Base-by-base conservation (phyloP, 2,797 vertebrate species). In the Pseudomugil tenellus region DNA sequence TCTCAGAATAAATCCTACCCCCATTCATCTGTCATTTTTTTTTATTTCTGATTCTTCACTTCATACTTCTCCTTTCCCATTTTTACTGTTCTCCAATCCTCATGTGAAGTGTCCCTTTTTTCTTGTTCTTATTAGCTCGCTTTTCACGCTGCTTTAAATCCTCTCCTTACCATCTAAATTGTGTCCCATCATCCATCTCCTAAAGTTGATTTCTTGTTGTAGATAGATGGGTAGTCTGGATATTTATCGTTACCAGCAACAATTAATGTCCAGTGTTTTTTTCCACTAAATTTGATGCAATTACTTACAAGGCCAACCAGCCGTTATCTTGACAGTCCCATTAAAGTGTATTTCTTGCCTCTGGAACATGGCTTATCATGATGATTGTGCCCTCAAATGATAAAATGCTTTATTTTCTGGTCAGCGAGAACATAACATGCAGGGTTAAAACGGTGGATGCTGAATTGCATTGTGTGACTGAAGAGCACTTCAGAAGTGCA, bases 321-420 rank as follows among this genome's bases (percentile, higher is more conserved):
- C 63, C 52, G n/a, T 26, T 56, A 65, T 73, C 49, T 31, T 46
- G 76, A n/a, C 43, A 53, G 65, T 65, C 43, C 34, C 70, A 72
- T 87, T 79, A 79, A 82, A 89, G 82, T 66, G 75, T 62, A 79
- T 89, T 89, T 90, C 81, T 88, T 87, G 80, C 72, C 71, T 57
- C 59, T 72, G 71, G 68, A 90, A 84, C 82, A 72, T 77, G 60
- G 67, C 69, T 37, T 89, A 88, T 90, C 77, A 84, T 81, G 90
- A 73, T 81, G 84, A 76, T 69, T 69, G 72, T 74, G 71, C 79
- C 63, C 57, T 73, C 76, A 49, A 57, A 55, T 77, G 81, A 90
- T 85, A 85, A 84, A 91, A 84, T 63, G 71, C 80, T 80, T 90
- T 76, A 84, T 90, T 91, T 79, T 88, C 52, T 32, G 39, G 52